A percentile compares a stretch with the other conserved stretches of the same genome.
phyloP scores from a whole-genome alignment of 1,140 invertebrate genomes.

The Hestina assimilis region DNA sequence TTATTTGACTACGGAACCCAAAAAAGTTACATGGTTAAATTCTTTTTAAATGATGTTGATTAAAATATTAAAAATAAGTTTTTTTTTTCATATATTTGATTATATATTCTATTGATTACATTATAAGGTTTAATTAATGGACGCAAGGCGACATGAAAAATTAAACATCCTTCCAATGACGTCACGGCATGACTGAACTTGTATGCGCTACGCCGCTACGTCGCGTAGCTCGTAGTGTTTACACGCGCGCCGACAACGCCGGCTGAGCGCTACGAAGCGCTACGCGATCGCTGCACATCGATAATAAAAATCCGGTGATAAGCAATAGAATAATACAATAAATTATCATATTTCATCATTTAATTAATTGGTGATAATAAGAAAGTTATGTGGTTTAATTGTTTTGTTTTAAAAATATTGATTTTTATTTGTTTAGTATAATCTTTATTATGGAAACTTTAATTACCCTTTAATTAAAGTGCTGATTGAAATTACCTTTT shows the following conservation, averaged over 20 bases:
- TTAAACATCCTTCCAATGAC: conserved; percentile 30
- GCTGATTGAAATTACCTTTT: no score
- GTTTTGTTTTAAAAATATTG: background rate
- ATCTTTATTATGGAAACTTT: background rate
- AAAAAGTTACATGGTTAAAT: no score
- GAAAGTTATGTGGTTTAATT: background rate
- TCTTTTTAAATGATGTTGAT: no score
- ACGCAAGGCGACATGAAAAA: background rate
- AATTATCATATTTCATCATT: no score
- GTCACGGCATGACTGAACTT: conserved; percentile 24
- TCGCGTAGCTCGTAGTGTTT: conserved; percentile 38
- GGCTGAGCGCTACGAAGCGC: conserved; percentile 33
- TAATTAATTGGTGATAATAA: no score
- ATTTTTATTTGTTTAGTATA: background rate
- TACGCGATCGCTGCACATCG: conserved; percentile 29
- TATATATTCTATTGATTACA: no score
- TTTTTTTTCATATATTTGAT: no score
- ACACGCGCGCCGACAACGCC: conserved; percentile 35
- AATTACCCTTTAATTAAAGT: background rate
- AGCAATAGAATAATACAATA: no score
- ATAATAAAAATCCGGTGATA: background rate
- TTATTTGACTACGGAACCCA: no score
- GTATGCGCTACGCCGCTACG: conserved; percentile 29
- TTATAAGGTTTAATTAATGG: background rate
- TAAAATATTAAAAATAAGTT: no score